Percentiles rank a stretch among this genome's conserved stretches.
These are phyloP conservation scores for Blera fallax DNA, from an alignment of 2,888 invertebrate genomes.

Conservation along the genomic window DNA sequence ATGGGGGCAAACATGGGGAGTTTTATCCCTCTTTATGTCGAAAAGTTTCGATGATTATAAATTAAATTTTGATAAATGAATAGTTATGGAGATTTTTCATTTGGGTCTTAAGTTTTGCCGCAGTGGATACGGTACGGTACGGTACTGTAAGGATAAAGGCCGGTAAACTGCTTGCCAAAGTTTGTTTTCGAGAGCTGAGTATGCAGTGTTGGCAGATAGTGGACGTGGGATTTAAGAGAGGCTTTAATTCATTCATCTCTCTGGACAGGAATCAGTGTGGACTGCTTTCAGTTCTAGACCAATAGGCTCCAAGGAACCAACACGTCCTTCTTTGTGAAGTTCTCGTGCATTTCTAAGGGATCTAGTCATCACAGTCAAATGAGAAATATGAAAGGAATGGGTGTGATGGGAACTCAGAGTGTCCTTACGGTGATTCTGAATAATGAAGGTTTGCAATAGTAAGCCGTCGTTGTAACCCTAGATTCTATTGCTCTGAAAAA, in stretches of 20 bases:
- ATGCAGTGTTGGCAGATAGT: slow-evolving; percentile 33
- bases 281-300: no score
- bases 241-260: not conserved
- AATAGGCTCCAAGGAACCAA: no score
- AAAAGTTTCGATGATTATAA: slow-evolving; percentile 67
- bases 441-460: no score
- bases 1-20: not conserved
- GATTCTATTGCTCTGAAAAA: no score
- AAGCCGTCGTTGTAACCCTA: no score
- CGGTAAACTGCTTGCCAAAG: slow-evolving; percentile 19
- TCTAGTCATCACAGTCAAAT: no score
- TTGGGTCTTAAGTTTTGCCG: slow-evolving; percentile 11
- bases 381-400: no score
- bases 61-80: slow-evolving; percentile 69
- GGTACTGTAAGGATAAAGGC: not conserved
- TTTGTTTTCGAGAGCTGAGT: slow-evolving; percentile 32
- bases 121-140: not conserved
- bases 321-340: no score
- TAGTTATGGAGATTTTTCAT: slow-evolving; percentile 56
- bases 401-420: no score
- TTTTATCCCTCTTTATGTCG: slow-evolving; percentile 44
- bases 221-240: not conserved
- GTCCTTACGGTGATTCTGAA: no score
- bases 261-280: no score
- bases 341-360: no score